These are phyloP conservation scores for Cyanistes caeruleus DNA, from an alignment of 2,113 vertebrate species.

Conservation along the genomic window DNA sequence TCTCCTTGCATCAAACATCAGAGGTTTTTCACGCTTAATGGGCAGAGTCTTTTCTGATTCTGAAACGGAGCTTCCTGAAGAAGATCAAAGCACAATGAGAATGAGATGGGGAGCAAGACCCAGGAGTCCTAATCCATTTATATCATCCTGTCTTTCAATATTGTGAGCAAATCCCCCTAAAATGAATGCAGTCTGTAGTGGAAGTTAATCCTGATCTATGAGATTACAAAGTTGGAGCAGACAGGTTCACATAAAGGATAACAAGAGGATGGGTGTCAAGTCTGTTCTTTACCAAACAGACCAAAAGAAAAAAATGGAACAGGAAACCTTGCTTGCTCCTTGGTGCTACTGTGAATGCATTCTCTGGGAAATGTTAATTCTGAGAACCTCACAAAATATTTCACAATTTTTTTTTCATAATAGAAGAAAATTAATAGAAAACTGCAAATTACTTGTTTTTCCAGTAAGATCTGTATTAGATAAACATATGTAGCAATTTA, in stretches of 20 bases:
- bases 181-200: background rate
- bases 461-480: background rate
- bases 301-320: background rate
- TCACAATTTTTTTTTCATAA: background rate
- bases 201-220: conserved; percentile 27
- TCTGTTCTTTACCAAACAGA: background rate
- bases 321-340: background rate
- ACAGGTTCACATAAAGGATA: background rate
- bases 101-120: conserved; percentile 8
- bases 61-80: background rate
- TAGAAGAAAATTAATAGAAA: background rate
- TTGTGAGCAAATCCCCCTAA: conserved; percentile 9
- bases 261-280: background rate
- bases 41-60: conserved; percentile 1
- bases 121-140: conserved; percentile 34
- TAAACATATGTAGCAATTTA: background rate
- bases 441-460: background rate
- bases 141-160: conserved; percentile 4
- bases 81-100: conserved; percentile 42
- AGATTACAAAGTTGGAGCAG: background rate
- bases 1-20: conserved; percentile 2
- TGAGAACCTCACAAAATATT: background rate
- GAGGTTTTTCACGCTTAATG: background rate
- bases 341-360: background rate
- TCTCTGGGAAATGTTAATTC: background rate